Base-by-base conservation (phyloP, 2,888 invertebrate species). In the Acleris cristana region DNA sequence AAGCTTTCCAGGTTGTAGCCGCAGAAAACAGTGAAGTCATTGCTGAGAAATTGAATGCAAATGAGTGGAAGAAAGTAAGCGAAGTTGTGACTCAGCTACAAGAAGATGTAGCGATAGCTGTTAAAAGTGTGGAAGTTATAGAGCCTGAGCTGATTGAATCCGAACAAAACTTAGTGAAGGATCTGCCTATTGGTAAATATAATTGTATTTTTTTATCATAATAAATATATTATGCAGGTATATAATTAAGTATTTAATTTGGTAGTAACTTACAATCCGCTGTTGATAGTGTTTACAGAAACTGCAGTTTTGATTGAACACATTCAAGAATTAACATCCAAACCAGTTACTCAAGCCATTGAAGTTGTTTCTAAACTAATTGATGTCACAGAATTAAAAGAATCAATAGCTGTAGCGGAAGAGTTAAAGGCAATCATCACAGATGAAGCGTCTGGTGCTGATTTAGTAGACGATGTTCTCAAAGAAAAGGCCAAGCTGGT, bases 81-180 rank as follows among this genome's bases (percentile, higher is more conserved):
- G 78, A 83, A 26, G 71, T 78, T 1, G 80, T 85, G 3, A 77
- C 76, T 5, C 76, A 81, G 72, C 76, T 89, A 57, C 81, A 84
- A 71, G 78, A 83, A 34, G 83, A 84, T 72, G 74, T 87, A 55
- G 70, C 74, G 12, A 72, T 64, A 23, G 72, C 72, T 12, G 34
- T 34, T 34, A 34, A 34, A 34, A 34, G 12, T 34, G 34, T 12
- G 34, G 34, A 34, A 34, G 34, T 34, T 34, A 34, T 14, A 12
- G 12, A 34, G 3, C 34, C 34, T 3, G 34, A 34, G 34, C 12
- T 34, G 12, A 10, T 34, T 34, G 8, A 34, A 12, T 8, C 34
- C 3, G 14, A 12, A 34, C 3, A 10, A 34, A 34, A 10, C 1
- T 2, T 8, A 34, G 2, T 8, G 8, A 34, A 10, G 12, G 34